A percentile compares a stretch with the other conserved stretches of the same genome.
Conservation (phyloP, 2,888 invertebrate genomes). For the Helobdella robusta region DNA sequence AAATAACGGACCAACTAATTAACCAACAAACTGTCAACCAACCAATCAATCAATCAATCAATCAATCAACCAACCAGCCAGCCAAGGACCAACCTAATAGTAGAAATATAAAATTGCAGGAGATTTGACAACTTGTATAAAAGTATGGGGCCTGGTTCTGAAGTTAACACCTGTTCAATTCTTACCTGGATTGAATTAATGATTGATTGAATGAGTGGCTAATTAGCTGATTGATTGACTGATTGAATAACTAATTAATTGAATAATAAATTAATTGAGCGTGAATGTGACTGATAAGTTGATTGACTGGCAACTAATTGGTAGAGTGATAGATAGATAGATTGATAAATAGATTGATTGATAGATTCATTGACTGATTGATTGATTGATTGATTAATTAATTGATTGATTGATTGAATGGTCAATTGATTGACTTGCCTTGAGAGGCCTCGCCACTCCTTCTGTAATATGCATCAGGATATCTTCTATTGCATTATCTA, state of each 20-base stretch:
- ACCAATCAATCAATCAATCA: no score
- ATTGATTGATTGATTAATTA: no score
- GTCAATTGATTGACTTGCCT: slow-evolving; percentile 54
- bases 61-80: background rate
- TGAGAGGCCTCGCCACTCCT: slow-evolving; percentile 83
- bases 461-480: slow-evolving; percentile 67
- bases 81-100: slow-evolving; percentile 57
- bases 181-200: slow-evolving; percentile 62
- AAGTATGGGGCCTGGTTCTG: slow-evolving; percentile 71
- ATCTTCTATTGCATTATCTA: slow-evolving; percentile 45
- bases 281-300: no score
- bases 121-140: slow-evolving; percentile 81
- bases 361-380: no score
- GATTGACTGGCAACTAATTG: no score
- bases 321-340: no score
- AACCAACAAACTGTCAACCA: no score
- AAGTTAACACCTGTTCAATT: slow-evolving; percentile 77
- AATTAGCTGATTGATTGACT: no score
- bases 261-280: no score
- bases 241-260: background rate
- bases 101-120: slow-evolving; percentile 75
- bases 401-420: no score
- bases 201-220: no score
- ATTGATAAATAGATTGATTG: background rate
- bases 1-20: no score